These are phyloP conservation scores for Oceanites oceanicus DNA, from an alignment of 2,113 vertebrate species.

Conservation along the genomic window DNA sequence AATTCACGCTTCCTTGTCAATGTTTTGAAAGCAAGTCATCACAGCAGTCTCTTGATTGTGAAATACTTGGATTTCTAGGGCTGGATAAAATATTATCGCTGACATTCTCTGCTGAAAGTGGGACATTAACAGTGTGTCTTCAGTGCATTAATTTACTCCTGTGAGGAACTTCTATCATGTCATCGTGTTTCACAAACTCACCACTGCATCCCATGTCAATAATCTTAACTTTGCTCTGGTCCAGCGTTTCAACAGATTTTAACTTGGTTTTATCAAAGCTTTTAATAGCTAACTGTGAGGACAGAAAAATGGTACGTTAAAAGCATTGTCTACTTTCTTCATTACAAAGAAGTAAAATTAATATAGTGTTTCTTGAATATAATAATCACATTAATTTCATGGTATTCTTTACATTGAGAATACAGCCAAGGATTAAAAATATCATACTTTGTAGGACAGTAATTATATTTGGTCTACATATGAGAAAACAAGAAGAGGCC, in stretches of 20 bases:
- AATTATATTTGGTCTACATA: neutral
- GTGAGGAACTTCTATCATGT: neutral
- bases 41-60: neutral
- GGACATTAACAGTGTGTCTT: constrained; percentile 74
- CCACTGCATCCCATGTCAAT: neutral
- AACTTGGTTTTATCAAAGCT: constrained; percentile 66
- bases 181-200: neutral
- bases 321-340: neutral
- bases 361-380: neutral
- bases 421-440: neutral
- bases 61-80: neutral
- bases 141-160: constrained; percentile 62
- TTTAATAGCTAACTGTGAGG: constrained; percentile 70
- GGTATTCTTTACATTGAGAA: neutral
- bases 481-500: neutral
- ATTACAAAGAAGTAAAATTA: neutral
- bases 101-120: neutral
- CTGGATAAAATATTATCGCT: neutral
- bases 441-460: neutral
- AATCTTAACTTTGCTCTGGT: constrained; percentile 18
- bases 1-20: neutral
- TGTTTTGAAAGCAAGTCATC: neutral
- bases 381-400: neutral
- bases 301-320: neutral
- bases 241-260: constrained; percentile 63